Evolutionary conservation across 1,140 invertebrate species (phyloP).

Genomic region (Bathynomus jamesi): DNA sequence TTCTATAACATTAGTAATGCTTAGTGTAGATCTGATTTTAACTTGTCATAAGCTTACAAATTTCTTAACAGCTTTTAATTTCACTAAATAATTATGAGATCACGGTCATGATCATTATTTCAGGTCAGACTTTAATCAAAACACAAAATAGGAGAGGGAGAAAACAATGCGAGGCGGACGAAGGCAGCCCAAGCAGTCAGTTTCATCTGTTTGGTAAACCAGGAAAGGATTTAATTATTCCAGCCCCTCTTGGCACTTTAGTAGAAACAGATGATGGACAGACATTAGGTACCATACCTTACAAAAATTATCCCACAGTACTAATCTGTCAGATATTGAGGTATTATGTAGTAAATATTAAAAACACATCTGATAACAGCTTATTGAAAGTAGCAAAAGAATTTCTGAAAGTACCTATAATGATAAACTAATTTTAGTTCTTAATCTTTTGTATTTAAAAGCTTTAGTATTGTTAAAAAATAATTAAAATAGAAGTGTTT

Average conservation of each 20-base stretch:
- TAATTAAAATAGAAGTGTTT: no score
- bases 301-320: background rate
- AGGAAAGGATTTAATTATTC: constrained; percentile 60
- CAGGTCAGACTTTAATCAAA: background rate
- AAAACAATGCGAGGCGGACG: constrained; percentile 42
- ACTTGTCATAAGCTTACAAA: no score
- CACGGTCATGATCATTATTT: background rate
- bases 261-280: constrained; percentile 57
- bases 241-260: constrained; percentile 69
- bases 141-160: constrained; percentile 14
- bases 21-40: no score
- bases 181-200: constrained; percentile 61
- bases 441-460: no score
- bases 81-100: no score
- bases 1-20: no score
- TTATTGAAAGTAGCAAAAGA: no score
- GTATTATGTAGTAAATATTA: background rate
- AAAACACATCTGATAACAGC: no score
- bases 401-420: no score
- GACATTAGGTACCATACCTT: constrained; percentile 51
- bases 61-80: no score
- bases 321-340: background rate
- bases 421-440: no score
- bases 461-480: no score
- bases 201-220: constrained; percentile 63